phyloP scores from a whole-genome alignment of 2,113 vertebrate species.

The Morone saxatilis region DNA sequence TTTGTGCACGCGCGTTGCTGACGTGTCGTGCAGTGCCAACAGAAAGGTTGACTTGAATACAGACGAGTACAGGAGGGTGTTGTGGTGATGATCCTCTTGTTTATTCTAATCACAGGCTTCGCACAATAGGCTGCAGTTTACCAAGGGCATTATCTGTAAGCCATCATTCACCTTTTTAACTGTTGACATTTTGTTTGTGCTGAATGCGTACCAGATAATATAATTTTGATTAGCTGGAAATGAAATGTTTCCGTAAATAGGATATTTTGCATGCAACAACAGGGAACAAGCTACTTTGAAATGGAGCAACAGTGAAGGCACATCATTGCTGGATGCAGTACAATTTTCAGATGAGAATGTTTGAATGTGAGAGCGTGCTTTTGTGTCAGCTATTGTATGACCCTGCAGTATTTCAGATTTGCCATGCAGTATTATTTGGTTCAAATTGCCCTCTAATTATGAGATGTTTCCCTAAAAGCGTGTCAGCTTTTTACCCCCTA shows the following conservation, averaged over 20 bases:
- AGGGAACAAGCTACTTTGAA: slow-evolving; percentile 35
- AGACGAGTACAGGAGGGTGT: slow-evolving; percentile 29
- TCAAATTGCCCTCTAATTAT: neutral
- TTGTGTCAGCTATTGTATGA: slow-evolving; percentile 26
- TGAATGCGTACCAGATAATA: slow-evolving; percentile 9
- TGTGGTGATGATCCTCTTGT: slow-evolving; percentile 18
- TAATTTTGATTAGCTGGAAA: slow-evolving; percentile 37
- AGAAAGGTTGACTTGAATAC: slow-evolving; percentile 36
- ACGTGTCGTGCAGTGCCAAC: slow-evolving; percentile 11
- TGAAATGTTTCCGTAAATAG: slow-evolving; percentile 4
- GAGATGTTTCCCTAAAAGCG: neutral
- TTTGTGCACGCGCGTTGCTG: slow-evolving; percentile 14
- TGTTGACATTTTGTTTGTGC: slow-evolving; percentile 12
- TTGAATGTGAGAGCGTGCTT: slow-evolving; percentile 40
- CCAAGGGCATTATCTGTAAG: slow-evolving; percentile 40
- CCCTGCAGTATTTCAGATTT: slow-evolving; percentile 49
- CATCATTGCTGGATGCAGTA: slow-evolving; percentile 22
- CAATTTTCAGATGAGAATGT: slow-evolving; percentile 27
- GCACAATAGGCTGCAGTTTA: slow-evolving; percentile 29
- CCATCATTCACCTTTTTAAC: slow-evolving; percentile 29
- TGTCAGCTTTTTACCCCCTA: slow-evolving; percentile 24
- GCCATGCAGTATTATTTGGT: slow-evolving; percentile 53
- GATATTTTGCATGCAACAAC: slow-evolving; percentile 37
- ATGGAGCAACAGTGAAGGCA: neutral
- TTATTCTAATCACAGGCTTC: slow-evolving; percentile 50